Base-by-base conservation (phyloP, 2,888 invertebrate species). In the Camptogramma bilineatum region DNA sequence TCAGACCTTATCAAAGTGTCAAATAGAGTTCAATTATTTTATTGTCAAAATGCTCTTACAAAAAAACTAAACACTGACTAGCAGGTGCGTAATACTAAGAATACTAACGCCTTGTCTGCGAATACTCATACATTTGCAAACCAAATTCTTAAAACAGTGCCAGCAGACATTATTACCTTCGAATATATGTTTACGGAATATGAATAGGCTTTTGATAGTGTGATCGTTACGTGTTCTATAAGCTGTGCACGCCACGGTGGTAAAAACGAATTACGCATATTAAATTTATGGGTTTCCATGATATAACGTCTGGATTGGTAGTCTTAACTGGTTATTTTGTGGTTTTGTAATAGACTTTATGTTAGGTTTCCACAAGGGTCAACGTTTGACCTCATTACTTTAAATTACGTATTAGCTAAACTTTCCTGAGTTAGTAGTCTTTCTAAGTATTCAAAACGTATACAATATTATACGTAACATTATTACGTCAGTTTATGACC, bases 261-360 rank as follows among this genome's bases (percentile, higher is more conserved):
- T 65, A 66, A 61, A 47, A 46, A 63, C 53, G 66, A 53, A 64
- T 62, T 31, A 62, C 50, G 77, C 72, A 79, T 80, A 76, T 70
- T 70, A 75, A 80, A 76, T 68, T 44, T 53, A 52, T 59, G 46
- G 54, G 51, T 73, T 74, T 64, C 64, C 69, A 74, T 74, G 66
- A 65, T 42, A 60, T 69, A 66, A 72, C 46, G 46, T 64, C 46
- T 53, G 1, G 54, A 17, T 60, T 61, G 18, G 47, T 54, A 46
- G 24, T 55, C 24, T n/a, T 18, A 52, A 34, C 18, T 51, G 18
- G 13, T 51, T 48, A 47, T 34, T 53, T 16, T 44, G 7, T 52
- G 8, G 47, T 51, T 51, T 51, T 53, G 24, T 51, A 39, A 52
- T 18, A 1, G 24, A 46, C 44, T 50, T 31, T 28, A 19, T 19